Evolutionary conservation across 2,797 vertebrate species (phyloP).

Genomic region (Eulemur mongoz): DNA sequence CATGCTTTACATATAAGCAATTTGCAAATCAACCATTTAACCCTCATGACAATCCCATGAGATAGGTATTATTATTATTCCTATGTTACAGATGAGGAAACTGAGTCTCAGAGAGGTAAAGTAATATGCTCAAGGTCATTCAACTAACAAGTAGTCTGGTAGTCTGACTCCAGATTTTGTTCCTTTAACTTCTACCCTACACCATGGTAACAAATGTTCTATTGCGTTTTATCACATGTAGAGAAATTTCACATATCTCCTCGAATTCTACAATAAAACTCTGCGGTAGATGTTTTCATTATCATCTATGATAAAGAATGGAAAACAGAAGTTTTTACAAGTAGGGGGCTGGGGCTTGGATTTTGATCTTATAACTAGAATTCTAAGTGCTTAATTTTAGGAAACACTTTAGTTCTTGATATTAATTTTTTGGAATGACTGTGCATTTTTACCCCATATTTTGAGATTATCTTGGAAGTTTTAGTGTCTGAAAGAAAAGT

Average conservation of each 20-base stretch:
- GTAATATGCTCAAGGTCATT: neutral
- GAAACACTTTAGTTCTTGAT: neutral
- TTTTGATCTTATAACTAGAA: neutral
- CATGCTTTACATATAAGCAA: neutral
- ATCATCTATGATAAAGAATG: neutral
- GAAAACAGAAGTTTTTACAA: neutral
- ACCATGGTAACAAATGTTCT: neutral
- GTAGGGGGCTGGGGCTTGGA: neutral
- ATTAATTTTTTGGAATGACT: neutral
- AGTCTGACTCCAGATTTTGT: neutral
- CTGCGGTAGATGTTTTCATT: neutral
- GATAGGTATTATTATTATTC: neutral
- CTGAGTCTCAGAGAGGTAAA: neutral
- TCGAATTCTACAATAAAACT: neutral
- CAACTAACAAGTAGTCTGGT: neutral
- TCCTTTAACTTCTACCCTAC: neutral
- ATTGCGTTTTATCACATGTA: neutral
- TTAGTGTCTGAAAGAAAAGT: neutral
- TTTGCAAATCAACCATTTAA: neutral
- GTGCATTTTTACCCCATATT: neutral
- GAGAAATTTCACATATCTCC: neutral
- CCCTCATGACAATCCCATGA: neutral
- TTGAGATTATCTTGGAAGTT: neutral
- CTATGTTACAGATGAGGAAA: neutral
- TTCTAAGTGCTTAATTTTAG: slow-evolving; percentile 16